Evolutionary conservation across 1,140 invertebrate species (phyloP).

Genomic region (Heliconius hewitsoni): DNA sequence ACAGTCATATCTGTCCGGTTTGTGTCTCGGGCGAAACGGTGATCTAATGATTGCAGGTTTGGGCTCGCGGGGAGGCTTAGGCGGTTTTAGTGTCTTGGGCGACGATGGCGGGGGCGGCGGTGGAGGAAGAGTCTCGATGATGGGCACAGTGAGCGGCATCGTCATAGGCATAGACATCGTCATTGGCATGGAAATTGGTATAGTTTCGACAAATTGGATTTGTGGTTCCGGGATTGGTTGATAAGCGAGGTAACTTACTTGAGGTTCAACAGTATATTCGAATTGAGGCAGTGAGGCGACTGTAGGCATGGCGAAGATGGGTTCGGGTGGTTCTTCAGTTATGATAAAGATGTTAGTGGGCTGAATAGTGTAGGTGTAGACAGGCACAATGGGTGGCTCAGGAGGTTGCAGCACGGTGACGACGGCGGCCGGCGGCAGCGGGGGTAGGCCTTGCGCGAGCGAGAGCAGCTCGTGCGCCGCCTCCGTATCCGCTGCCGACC

Average conservation of each 20-base stretch:
- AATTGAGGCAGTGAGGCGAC: constrained; percentile 46
- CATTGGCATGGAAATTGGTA: constrained; percentile 21
- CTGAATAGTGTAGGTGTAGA: constrained; percentile 65
- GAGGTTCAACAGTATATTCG: constrained; percentile 52
- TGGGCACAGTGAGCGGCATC: neutral
- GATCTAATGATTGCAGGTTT: constrained; percentile 56
- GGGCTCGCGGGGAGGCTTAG: constrained; percentile 82
- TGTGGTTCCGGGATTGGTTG: constrained; percentile 39
- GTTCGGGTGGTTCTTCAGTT: constrained; percentile 62
- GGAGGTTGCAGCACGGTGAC: constrained; percentile 12
- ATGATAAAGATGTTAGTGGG: constrained; percentile 69
- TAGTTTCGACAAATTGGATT: constrained; percentile 24
- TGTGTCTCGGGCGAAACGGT: constrained; percentile 80
- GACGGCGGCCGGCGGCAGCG: neutral
- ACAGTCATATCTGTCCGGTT: constrained; percentile 92
- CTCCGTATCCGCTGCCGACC: constrained; percentile 89
- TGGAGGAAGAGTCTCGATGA: constrained; percentile 48
- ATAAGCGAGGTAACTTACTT: constrained; percentile 55
- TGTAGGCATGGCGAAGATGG: constrained; percentile 41
- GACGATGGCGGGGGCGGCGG: constrained; percentile 80
- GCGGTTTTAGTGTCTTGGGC: constrained; percentile 72
- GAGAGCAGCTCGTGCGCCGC: constrained; percentile 93
- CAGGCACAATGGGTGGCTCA: constrained; percentile 49
- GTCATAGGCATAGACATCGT: neutral
- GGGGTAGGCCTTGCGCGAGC: constrained; percentile 86